Evolutionary conservation across 2,797 vertebrate genomes (phyloP).

Genomic region (Falco columbarius): DNA sequence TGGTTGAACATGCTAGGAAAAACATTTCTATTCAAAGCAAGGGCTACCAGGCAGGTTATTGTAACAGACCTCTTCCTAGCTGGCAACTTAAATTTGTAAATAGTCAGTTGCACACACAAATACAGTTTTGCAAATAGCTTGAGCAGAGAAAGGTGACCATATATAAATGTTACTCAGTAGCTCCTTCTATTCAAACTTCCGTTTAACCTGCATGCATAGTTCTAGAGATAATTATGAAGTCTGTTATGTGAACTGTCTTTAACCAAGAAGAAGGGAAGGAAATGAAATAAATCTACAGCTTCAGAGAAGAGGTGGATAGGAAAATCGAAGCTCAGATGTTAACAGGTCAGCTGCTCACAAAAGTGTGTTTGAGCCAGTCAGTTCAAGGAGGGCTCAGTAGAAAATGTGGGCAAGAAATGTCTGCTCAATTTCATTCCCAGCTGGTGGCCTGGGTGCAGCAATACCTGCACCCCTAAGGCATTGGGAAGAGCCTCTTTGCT

Average conservation of each 20-base stretch:
- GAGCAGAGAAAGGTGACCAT: not conserved
- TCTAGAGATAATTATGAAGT: not conserved
- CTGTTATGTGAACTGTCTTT: not conserved
- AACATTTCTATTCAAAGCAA: not conserved
- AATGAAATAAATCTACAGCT: not conserved
- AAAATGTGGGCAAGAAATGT: not conserved
- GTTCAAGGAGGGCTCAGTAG: not conserved
- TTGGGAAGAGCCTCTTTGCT: not conserved
- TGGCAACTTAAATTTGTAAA: not conserved
- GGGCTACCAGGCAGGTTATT: not conserved
- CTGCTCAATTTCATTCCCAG: not conserved
- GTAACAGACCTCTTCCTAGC: not conserved
- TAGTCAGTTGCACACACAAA: not conserved
- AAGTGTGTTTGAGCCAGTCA: not conserved
- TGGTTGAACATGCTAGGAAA: not conserved
- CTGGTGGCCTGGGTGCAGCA: not conserved
- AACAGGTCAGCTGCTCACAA: not conserved
- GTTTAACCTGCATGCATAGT: not conserved
- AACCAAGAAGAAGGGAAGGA: not conserved
- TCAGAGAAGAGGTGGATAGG: not conserved
- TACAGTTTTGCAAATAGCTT: not conserved
- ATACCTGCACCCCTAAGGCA: not conserved
- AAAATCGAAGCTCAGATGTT: not conserved
- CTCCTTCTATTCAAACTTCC: not conserved
- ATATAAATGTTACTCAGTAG: not conserved